Evolutionary conservation across 2,888 invertebrate species (phyloP).

Genomic region (Lasioglossum pauxillum): DNA sequence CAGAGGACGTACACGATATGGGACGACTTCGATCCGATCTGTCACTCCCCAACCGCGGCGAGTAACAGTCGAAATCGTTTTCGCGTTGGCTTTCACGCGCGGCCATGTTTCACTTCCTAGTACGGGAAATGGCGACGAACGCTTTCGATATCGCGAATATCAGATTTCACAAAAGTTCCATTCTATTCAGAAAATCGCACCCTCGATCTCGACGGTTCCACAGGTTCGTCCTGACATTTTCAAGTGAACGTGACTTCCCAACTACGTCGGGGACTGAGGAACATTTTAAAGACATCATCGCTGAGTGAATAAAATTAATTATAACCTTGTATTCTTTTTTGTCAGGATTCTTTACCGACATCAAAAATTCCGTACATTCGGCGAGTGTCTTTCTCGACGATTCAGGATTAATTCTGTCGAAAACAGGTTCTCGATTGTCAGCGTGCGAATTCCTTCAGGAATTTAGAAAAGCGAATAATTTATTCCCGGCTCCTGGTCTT

Average conservation of each 20-base stretch:
- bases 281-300: not conserved
- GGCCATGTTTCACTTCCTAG: slow-evolving; percentile 52
- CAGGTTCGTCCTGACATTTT: not conserved
- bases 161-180: slow-evolving; percentile 5
- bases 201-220: not conserved
- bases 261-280: not conserved
- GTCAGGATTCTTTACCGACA: not conserved
- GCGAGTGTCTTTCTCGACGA: not conserved
- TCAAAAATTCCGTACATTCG: not conserved
- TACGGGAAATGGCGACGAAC: slow-evolving; percentile 17
- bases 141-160: not conserved
- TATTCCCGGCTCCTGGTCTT: slow-evolving; percentile 27
- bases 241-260: not conserved
- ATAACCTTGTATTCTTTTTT: not conserved
- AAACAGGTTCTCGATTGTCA: not conserved
- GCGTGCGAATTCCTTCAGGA: not conserved
- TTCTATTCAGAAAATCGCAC: not conserved
- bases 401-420: not conserved
- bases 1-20: slow-evolving; percentile 69
- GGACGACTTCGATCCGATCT: slow-evolving; percentile 69
- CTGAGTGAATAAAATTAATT: not conserved
- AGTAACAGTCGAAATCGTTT: slow-evolving; percentile 40
- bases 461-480: not conserved
- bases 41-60: slow-evolving; percentile 60
- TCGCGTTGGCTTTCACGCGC: slow-evolving; percentile 51